Conservation (phyloP, 2,113 vertebrate genomes). For the Burhinus oedicnemus region DNA sequence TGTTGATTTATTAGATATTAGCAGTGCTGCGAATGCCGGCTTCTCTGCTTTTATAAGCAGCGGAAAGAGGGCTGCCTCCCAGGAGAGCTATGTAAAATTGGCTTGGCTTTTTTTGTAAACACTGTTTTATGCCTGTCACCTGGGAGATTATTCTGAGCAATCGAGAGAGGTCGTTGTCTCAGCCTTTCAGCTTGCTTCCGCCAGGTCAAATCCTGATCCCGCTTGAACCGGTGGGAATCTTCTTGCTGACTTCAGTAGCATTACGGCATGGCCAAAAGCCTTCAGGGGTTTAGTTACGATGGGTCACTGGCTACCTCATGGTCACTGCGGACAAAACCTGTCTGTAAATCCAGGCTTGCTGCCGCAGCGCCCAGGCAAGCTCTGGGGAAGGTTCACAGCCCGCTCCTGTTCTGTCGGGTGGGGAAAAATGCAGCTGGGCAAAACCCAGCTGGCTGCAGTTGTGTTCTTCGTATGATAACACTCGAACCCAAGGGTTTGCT, state of each 20-base stretch:
- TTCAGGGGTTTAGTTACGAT: background rate
- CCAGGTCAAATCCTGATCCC: background rate
- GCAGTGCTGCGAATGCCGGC: background rate
- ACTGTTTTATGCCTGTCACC: background rate
- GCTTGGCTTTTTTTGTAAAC: background rate
- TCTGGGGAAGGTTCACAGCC: background rate
- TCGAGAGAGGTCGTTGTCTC: background rate
- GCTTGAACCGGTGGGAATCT: background rate
- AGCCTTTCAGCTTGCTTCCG: background rate
- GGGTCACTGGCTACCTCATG: background rate
- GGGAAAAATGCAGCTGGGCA: background rate
- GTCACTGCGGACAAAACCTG: background rate
- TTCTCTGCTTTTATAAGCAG: conserved; percentile 14
- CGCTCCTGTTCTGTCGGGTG: background rate
- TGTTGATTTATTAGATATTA: conserved; percentile 18
- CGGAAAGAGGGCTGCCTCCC: background rate
- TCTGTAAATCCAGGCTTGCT: background rate
- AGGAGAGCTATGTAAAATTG: background rate
- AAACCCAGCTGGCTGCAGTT: background rate
- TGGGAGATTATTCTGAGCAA: background rate
- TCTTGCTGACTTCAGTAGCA: background rate
- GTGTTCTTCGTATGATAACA: fast-evolving
- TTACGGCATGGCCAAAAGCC: background rate
- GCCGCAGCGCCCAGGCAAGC: background rate
- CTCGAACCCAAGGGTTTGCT: background rate